Percentiles rank a stretch among this genome's conserved stretches.
Evolutionary conservation across 2,888 invertebrate genomes (phyloP).

Genomic region (Polietes domitor): DNA sequence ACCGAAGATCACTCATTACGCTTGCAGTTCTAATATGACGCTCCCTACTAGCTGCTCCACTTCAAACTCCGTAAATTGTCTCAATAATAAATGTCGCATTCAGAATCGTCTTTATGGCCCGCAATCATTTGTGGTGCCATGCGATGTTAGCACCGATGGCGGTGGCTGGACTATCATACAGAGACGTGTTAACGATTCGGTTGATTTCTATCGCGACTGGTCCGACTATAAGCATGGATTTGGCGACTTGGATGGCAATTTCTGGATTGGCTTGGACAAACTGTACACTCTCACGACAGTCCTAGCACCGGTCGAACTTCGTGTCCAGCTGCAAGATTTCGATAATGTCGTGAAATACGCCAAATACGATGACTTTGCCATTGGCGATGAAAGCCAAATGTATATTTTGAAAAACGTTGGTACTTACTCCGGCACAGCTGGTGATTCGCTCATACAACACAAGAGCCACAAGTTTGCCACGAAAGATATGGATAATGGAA

Average conservation of each 20-base stretch:
- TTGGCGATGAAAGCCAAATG: neutral
- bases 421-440: neutral
- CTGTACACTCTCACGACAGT: neutral
- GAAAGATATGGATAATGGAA: constrained; percentile 38
- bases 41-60: neutral
- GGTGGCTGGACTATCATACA: constrained; percentile 23
- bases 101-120: neutral
- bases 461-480: constrained; percentile 28
- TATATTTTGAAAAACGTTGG: neutral
- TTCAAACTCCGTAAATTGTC: neutral
- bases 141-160: neutral
- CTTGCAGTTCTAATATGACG: too few species aligned
- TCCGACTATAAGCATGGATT: neutral
- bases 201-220: constrained; percentile 16
- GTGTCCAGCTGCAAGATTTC: neutral
- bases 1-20: too few species aligned
- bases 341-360: neutral
- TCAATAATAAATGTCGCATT: neutral
- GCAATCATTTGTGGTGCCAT: neutral
- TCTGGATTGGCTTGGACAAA: constrained; percentile 5
- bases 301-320: neutral
- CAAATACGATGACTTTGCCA: neutral
- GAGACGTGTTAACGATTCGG: neutral
- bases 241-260: neutral
- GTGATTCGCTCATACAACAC: neutral